Percentiles rank a stretch among this genome's conserved stretches.
Conservation (phyloP, 2,888 invertebrate genomes). For the Orthonevra nobilis region DNA sequence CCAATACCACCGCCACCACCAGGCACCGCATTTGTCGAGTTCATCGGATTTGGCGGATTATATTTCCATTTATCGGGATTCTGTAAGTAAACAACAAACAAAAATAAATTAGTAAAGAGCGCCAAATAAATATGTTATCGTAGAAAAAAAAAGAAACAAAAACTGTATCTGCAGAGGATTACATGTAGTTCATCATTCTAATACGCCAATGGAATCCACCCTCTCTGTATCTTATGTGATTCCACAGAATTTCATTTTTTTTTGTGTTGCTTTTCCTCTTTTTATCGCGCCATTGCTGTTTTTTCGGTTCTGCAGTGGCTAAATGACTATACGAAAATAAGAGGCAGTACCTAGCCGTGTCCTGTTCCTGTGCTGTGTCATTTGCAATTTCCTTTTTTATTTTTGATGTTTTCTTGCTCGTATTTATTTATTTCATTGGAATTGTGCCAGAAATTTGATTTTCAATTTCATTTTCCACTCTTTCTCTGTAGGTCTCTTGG, state of each 20-base stretch:
- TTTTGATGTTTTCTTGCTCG: neutral
- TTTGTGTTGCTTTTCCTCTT: neutral
- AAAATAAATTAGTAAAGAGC: slow-evolving; percentile 43
- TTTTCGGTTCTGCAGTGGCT: slow-evolving; percentile 12
- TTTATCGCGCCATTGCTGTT: slow-evolving; percentile 22
- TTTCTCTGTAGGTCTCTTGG: slow-evolving; percentile 5
- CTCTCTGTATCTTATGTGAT: neutral
- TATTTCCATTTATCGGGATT: slow-evolving; percentile 94
- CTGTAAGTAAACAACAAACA: slow-evolving; percentile 81
- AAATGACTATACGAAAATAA: neutral
- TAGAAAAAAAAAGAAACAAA: neutral
- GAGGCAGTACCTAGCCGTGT: slow-evolving; percentile 42
- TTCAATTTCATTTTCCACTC: slow-evolving; percentile 58
- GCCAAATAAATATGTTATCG: slow-evolving; percentile 15
- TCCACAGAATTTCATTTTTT: slow-evolving; percentile 54
- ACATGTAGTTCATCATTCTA: slow-evolving; percentile 60
- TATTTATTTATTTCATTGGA: slow-evolving; percentile 39
- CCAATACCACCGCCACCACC: slow-evolving; percentile 81
- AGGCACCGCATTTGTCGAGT: slow-evolving; percentile 79
- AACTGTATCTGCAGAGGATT: slow-evolving; percentile 57
- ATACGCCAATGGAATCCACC: slow-evolving; percentile 14
- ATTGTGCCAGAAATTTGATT: slow-evolving; percentile 66
- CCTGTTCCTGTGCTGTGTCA: slow-evolving; percentile 40
- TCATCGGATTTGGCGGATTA: slow-evolving; percentile 83
- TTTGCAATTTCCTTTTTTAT: slow-evolving; percentile 23